Base-by-base conservation (phyloP, 2,888 invertebrate species). In the Mongoloraphidia duomilia region DNA sequence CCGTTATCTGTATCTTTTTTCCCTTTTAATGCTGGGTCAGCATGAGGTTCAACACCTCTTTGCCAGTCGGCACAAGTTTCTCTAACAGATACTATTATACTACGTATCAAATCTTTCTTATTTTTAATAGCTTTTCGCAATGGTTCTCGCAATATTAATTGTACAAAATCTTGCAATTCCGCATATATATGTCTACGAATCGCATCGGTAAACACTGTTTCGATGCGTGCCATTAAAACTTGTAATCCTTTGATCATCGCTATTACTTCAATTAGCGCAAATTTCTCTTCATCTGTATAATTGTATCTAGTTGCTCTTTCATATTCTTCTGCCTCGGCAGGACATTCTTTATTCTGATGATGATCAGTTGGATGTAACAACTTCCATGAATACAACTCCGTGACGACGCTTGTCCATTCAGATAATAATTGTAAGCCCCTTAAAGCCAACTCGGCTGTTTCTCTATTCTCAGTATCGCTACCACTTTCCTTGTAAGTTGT, bases 221-320 rank as follows among this genome's bases (percentile, higher is more conserved):
- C 97, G 84, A 97, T 96, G 39, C 94, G 76, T 1, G 94, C 88
- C 90, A 98, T 92, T 47, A 96, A 72, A 26, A 92, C 91, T 67
- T 98, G 97, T 4, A 98, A 74, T 0, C 96, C 96, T 68, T 98
- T 98, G 59, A 98, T 95, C 95, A 97, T 97, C 0, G 96, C 95
- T 57, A 98, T 95, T 13, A 96, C 92, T 71, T 97, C 96, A 54
- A 98, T 95, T 59, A 98, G 72, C 0, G 96, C 96, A 70, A 93
- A 92, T 65, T 98, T 98, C 70, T 98, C 98, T 60, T 93, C 94
- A 2, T 90, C 87, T 0, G 86, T 88, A 66, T 98, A 98, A 70
- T 98, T 98, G 71, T 97, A 98, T 9, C 95, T 79, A 4, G 44
- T 65, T 56, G 87, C 90, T 66, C 95, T 73, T 71, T 98, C 98